Percentiles rank a stretch among this genome's conserved stretches.
Evolutionary conservation across 2,797 vertebrate genomes (phyloP).

Genomic region (Neomorphus geoffroyi): DNA sequence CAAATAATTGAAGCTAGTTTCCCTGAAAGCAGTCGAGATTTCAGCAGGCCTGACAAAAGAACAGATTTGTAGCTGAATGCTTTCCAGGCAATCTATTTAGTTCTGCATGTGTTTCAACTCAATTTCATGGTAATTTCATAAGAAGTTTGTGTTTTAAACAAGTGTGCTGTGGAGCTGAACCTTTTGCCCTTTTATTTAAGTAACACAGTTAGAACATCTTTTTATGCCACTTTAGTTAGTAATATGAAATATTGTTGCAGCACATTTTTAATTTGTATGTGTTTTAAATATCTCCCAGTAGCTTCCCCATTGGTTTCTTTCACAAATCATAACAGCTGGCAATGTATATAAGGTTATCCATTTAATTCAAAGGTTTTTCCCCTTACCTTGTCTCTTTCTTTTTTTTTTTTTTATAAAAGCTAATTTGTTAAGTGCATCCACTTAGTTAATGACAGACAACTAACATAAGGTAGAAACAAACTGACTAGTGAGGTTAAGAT

Average conservation of each 20-base stretch:
- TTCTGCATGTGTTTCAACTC: constrained; percentile 62
- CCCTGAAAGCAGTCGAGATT: constrained; percentile 66
- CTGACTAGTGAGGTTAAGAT: not conserved
- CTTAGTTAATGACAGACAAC: not conserved
- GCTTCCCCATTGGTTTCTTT: constrained; percentile 14
- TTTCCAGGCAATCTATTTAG: constrained; percentile 72
- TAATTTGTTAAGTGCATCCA: not conserved
- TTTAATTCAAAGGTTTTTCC: not conserved
- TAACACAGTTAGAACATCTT: constrained; percentile 10
- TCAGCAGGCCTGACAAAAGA: constrained; percentile 39
- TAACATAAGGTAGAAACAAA: not conserved
- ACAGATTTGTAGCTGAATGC: constrained; percentile 56
- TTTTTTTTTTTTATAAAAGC: not conserved
- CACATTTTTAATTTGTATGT: constrained; percentile 9
- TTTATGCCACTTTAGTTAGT: constrained; percentile 4
- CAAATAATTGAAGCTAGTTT: constrained; percentile 62
- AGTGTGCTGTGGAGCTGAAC: constrained; percentile 26
- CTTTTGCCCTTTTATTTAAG: constrained; percentile 43
- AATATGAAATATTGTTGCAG: constrained; percentile 50
- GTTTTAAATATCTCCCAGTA: constrained; percentile 41
- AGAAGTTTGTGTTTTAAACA: constrained; percentile 70
- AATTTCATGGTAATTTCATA: constrained; percentile 73
- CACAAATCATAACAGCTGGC: not conserved
- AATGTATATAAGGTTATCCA: not conserved
- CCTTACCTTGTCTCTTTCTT: not conserved